Evolutionary conservation across 2,888 invertebrate genomes (phyloP).

Genomic region (Creontiades dilutus): DNA sequence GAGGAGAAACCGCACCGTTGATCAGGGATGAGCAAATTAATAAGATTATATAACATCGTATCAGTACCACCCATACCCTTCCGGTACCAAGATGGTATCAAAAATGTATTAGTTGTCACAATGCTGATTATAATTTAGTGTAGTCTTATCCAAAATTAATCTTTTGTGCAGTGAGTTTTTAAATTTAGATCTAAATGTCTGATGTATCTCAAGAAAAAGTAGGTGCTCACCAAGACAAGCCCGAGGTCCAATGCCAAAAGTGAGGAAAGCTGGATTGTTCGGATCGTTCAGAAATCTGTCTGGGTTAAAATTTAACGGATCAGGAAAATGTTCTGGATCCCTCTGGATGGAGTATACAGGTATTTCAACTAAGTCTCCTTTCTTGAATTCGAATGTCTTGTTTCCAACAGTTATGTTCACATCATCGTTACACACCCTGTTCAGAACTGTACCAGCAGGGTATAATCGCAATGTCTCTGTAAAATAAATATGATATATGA

Average conservation of each 20-base stretch:
- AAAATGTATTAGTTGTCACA: too few species aligned
- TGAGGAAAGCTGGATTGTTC: conserved; percentile 77
- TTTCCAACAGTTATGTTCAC: conserved; percentile 48
- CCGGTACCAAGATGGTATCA: too few species aligned
- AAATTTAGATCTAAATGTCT: too few species aligned
- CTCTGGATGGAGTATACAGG: conserved; percentile 67
- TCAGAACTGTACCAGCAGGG: conserved; percentile 59
- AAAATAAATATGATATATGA: conserved; percentile 22
- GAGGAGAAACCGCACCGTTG: too few species aligned
- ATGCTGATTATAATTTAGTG: too few species aligned
- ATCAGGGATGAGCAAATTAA: too few species aligned
- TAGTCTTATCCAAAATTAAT: too few species aligned
- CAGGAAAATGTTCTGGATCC: conserved; percentile 70
- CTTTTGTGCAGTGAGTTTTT: too few species aligned
- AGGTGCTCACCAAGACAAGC: conserved; percentile 71
- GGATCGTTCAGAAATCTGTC: conserved; percentile 61
- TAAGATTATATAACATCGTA: too few species aligned
- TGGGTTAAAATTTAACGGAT: conserved; percentile 69
- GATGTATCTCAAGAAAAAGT: not conserved
- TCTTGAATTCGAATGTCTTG: conserved; percentile 56
- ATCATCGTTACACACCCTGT: conserved; percentile 65
- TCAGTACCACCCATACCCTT: too few species aligned
- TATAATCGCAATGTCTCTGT: conserved; percentile 72
- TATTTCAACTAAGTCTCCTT: conserved; percentile 62
- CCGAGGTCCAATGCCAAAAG: conserved; percentile 74